Base-by-base conservation (phyloP, 2,113 vertebrate species). In the Perognathus longimembris region DNA sequence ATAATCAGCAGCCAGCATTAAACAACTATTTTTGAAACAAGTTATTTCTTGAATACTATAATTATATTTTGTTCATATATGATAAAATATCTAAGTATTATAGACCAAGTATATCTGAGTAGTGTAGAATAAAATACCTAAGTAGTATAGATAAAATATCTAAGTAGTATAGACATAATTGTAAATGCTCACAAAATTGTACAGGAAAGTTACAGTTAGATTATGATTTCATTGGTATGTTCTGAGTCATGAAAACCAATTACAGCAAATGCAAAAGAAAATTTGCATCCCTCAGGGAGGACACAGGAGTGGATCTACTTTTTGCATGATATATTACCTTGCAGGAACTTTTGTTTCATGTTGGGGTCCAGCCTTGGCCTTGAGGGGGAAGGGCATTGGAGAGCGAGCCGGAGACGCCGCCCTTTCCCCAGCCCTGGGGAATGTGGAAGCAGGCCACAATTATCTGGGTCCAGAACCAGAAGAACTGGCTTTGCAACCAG, bases 301-400 rank as follows among this genome's bases (percentile, higher is more conserved):
- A 92, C 50, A 88, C 1, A 88, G 14, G 28, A 8, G 70, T 97
- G 95, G 57, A 89, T 95, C 88, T 95, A 88, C 54, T 83, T 97
- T 95, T 95, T 91, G 50, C 34, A 69, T 78, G 57, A 97, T 94
- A 63, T 91, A 96, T 95, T 96, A 96, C 77, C 74, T 96, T 97
- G 97, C 94, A 95, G 91, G 95, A 94, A 36, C 40, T 85, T 87
- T 96, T 95, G 80, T 87, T 89, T 95, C 85, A 64, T 71, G 75
- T n/a, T n/a, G n/a, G n/a, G n/a, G n/a, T n/a, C n/a, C n/a, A n/a
- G n/a, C n/a, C n/a, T n/a, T n/a, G n/a, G n/a, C n/a, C n/a, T n/a
- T n/a, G n/a, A n/a, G n/a, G n/a, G n/a, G n/a, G n/a, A n/a, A n/a
- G n/a, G n/a, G n/a, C n/a, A n/a, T n/a, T n/a, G n/a, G n/a, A n/a